Base-by-base conservation (phyloP, 2,113 vertebrate species). In the Suncus etruscus region DNA sequence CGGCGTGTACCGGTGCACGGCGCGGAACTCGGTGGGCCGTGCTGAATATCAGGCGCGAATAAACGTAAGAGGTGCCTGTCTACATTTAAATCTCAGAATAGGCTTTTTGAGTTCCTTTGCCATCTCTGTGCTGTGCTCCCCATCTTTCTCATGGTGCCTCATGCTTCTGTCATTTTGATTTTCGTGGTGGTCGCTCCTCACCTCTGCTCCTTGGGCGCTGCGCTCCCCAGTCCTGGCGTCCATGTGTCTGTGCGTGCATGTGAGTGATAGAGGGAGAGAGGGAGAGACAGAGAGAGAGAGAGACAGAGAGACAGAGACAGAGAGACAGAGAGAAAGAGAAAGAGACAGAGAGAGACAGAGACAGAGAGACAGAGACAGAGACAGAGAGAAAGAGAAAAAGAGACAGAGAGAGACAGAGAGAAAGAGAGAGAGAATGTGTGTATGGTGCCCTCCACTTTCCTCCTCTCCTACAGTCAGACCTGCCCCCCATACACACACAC, bases 31-130 rank as follows among this genome's bases (percentile, higher is more conserved):
- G 97, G 99, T 99, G 98, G 99, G 99, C 98, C 99, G 99, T 97
- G 99, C 99, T 98, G 99, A 99, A 98, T 99, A 99, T 98, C 99
- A 99, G 99, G 99, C 99, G 98, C 99, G 99, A 99, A 99, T 99
- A 99, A 99, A 99, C 99, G 99, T 99, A 99, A 99, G 99, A 99
- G 99, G 99, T 99, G 99, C 99, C 99, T 99, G 99, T 99, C 99
- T 99, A 99, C 99, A 99, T 99, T 99, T 99, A 99, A 99, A 99
- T 99, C 98, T 99, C 98, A 99, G 99, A 98, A 98, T 98, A 99
- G 99, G 97, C 78, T 97, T 95, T 39, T 96, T 97, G 95, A 94
- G 96, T 97, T 96, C 94, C 94, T 96, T 93, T 94, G 95, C 92
- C 92, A 95, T 96, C 91, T 96, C 90, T 95, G 91, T 96, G 91